Evolutionary conservation across 2,113 vertebrate genomes (phyloP), one percentile per base, ranked within the genome.

Genomic region (Chaenocephalus aceratus): DNA sequence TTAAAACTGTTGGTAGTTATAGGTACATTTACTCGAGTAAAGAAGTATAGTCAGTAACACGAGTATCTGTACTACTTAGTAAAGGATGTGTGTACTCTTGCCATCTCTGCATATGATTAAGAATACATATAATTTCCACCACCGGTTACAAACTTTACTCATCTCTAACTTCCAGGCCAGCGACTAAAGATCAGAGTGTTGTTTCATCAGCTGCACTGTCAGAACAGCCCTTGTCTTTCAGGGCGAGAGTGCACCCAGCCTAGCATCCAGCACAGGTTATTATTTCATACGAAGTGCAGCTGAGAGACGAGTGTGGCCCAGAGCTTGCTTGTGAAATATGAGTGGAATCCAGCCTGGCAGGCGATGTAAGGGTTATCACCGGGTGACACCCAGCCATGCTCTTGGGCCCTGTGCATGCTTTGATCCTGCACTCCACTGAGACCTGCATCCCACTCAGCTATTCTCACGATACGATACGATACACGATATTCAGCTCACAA

Each of bases 291-390:
- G 66, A 66, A 79, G 26, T 3, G 7, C 30, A 62, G 85, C 76
- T 63, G 64, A 62, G 83, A 63, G 56, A 72, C 13, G 77, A 82
- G 57, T 18, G 15, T 53, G 48, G 72, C 57, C 45, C 72, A 10
- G 75, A 81, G 88, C 87, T 86, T 91, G 88, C 88, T 77, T 75
- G 88, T 91, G 89, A 94, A 94, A 78, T 86, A 92, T 93, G 89
- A 89, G 51, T 52, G 87, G 91, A 93, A 92, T 94, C 56, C 81
- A 67, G 71, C 36, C 87, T 89, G 86, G 88, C 89, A 82, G 62
- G 36, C 79, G 89, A 84, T 85, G 81, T 57, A 72, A 78, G 80
- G 62, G 75, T 75, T 85, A 77, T 81, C 81, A 36, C 53, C 4
- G 64, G 68, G 83, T 81, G 83, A 93, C 84, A 80, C 46, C 3